These are phyloP conservation scores for Babyrousa celebensis DNA, from an alignment of 2,797 vertebrate genomes.

Conservation along the genomic window DNA sequence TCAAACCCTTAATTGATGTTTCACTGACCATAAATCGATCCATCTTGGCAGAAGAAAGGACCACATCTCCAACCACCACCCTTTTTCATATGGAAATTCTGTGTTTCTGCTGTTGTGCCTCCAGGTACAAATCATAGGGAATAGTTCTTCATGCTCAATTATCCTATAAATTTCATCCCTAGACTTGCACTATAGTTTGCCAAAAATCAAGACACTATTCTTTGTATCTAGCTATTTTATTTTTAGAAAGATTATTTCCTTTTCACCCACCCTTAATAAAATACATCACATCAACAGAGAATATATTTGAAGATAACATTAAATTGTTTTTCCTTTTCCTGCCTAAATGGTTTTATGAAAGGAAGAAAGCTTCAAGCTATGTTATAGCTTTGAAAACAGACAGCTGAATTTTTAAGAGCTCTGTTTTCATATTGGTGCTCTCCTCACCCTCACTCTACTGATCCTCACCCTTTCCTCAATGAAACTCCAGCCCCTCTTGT, in stretches of 20 bases:
- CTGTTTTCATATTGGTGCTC: neutral
- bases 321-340: neutral
- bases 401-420: neutral
- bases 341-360: neutral
- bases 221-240: conserved; percentile 19
- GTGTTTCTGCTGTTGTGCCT: neutral
- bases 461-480: neutral
- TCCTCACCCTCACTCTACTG: neutral
- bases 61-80: neutral
- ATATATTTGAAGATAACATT: conserved; percentile 28
- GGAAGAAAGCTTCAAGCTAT: neutral
- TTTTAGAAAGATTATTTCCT: conserved; percentile 57
- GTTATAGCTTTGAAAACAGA: neutral
- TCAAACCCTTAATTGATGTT: neutral
- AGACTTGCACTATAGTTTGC: neutral
- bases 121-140: neutral
- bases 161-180: neutral
- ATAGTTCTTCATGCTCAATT: neutral
- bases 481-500: neutral
- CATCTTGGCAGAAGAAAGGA: neutral
- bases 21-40: neutral
- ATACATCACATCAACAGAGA: neutral
- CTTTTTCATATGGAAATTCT: conserved; percentile 2
- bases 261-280: neutral
- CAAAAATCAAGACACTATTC: neutral